Base-by-base conservation (phyloP, 2,113 vertebrate species). In the Odocoileus virginianus region DNA sequence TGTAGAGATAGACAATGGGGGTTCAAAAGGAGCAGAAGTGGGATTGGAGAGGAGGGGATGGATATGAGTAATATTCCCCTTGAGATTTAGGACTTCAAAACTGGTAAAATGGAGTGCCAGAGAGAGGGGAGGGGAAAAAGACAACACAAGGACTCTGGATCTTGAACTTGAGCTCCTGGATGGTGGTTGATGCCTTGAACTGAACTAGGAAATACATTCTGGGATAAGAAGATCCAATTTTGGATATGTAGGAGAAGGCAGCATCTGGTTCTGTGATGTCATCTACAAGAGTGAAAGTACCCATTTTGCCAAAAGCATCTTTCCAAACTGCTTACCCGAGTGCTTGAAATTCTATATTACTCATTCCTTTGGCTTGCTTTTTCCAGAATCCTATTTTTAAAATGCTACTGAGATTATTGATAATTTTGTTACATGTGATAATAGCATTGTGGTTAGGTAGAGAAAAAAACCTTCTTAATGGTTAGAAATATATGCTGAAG, bases 371-470 rank as follows among this genome's bases (percentile, higher is more conserved):
- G 89, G 89, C 91, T 95, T 91, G 76, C 64, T 96, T 94, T 96
- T 93, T 79, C 96, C 81, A 96, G 91, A 97, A 95, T 83, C 45
- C 89, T 98, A 95, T 97, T 98, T 98, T 98, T 96, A 96, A 97
- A 97, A 89, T 96, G 93, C 82, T 96, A 60, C 91, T 94, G 82
- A 97, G 89, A 97, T 94, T 92, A 96, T 30, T 97, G 94, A 95
- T 95, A 97, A 93, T 94, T 97, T 96, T 97, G 88, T 96, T 97
- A 81, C 1, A 5, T 88, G 88, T 92, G 94, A 90, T 97, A 95
- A 97, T 92, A 87, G 81, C 94, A 94, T 71, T 88, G 89, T 52
- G 36, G 60, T 97, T 91, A 91, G 58, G 43, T 14, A 96, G 74
- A 61, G 4, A 87, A 55, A 89, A 94, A 87, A 88, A 61, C 8